phyloP scores from a whole-genome alignment of 2,797 vertebrate species.

The Kryptopterus vitreolus region DNA sequence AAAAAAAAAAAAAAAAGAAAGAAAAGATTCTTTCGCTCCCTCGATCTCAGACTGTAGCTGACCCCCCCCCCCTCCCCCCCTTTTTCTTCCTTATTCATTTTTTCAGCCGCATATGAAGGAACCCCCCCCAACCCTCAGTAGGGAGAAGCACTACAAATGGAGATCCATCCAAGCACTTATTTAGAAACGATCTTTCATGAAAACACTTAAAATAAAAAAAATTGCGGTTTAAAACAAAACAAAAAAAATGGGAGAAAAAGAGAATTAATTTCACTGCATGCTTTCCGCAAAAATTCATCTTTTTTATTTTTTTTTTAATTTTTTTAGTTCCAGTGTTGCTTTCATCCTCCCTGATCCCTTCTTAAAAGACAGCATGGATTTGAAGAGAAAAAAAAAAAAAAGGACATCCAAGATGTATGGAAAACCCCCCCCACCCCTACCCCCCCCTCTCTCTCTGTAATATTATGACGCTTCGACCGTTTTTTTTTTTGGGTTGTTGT shows the following conservation, averaged over 20 bases:
- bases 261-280: slow-evolving; percentile 38
- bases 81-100: neutral
- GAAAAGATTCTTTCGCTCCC: neutral
- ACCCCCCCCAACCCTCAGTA: too few species aligned
- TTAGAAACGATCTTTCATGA: neutral
- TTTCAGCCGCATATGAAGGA: slow-evolving; percentile 17
- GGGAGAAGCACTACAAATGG: slow-evolving; percentile 5
- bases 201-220: neutral
- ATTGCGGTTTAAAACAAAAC: neutral
- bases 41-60: slow-evolving; percentile 44
- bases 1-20: too few species aligned
- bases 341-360: slow-evolving; percentile 20
- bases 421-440: neutral
- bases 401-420: neutral
- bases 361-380: slow-evolving; percentile 25
- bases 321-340: neutral
- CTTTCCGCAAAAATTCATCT: slow-evolving; percentile 32
- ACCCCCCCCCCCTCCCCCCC: too few species aligned
- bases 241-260: neutral
- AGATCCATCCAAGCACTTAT: slow-evolving; percentile 59
- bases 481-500: too few species aligned
- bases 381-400: neutral
- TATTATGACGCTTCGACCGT: slow-evolving; percentile 22
- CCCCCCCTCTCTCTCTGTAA: neutral
- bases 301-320: too few species aligned